phyloP scores from a whole-genome alignment of 2,113 vertebrate species.

The Oreochromis niloticus region DNA sequence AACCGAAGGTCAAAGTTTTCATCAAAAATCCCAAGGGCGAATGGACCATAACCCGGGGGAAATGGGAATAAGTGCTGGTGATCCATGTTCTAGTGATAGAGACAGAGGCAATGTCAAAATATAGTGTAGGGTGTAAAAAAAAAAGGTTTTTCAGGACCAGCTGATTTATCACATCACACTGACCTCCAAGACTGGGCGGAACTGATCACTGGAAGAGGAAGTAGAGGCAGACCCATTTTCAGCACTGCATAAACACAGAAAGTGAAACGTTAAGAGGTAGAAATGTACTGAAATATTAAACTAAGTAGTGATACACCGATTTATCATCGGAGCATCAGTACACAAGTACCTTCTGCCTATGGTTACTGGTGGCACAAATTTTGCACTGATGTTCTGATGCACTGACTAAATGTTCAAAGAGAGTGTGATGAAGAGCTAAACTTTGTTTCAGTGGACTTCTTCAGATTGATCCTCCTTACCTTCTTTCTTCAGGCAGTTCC shows the following conservation, averaged over 20 bases:
- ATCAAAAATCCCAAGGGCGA: constrained; percentile 88
- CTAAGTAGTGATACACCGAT: background rate
- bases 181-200: constrained; percentile 82
- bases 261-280: background rate
- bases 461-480: constrained; percentile 59
- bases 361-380: background rate
- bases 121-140: background rate
- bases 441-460: background rate
- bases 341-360: background rate
- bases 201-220: constrained; percentile 75
- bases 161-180: constrained; percentile 9
- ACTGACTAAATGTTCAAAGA: background rate
- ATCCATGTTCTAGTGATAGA: constrained; percentile 76
- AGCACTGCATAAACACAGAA: constrained; percentile 57
- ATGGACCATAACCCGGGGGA: constrained; percentile 85
- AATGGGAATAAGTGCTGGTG: constrained; percentile 88
- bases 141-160: background rate
- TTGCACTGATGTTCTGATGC: background rate
- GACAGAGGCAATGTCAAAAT: constrained; percentile 6
- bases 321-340: background rate
- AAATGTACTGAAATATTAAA: background rate
- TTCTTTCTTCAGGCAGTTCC: constrained; percentile 83
- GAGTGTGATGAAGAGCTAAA: background rate
- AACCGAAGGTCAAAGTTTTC: constrained; percentile 86
- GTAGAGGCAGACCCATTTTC: constrained; percentile 81